These are phyloP conservation scores for Cephus pygmeus DNA, from an alignment of 2,888 invertebrate species.

Conservation along the genomic window DNA sequence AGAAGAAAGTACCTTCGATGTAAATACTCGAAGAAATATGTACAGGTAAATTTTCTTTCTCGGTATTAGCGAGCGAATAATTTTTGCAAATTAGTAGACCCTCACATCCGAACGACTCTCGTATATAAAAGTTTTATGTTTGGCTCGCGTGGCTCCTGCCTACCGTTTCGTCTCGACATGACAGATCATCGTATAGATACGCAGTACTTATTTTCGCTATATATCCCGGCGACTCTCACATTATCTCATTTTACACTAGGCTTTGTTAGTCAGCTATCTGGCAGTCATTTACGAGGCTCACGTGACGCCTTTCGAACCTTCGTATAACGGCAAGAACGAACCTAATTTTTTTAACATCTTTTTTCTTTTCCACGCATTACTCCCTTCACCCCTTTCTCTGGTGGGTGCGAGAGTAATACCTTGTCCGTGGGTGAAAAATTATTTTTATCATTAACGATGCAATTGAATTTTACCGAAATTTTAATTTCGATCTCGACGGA, in stretches of 20 bases:
- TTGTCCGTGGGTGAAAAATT: background rate
- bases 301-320: background rate
- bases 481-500: background rate
- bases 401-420: background rate
- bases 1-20: background rate
- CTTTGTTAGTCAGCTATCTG: background rate
- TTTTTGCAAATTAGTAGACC: slow-evolving; percentile 4
- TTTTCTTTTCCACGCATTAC: background rate
- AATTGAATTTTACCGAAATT: background rate
- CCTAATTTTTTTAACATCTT: background rate
- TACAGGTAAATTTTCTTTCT: background rate
- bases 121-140: slow-evolving; percentile 20
- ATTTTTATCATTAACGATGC: background rate
- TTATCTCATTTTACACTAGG: slow-evolving; percentile 10
- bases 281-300: background rate
- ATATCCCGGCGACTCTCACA: background rate
- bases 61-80: background rate
- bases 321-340: background rate
- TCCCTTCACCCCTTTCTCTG: background rate
- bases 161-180: background rate
- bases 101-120: slow-evolving; percentile 6
- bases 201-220: background rate
- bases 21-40: background rate
- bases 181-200: background rate
- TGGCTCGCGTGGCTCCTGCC: slow-evolving; percentile 14